These are phyloP conservation scores for Heteromormyrus szaboi DNA, from an alignment of 2,797 vertebrate genomes.

Conservation along the genomic window DNA sequence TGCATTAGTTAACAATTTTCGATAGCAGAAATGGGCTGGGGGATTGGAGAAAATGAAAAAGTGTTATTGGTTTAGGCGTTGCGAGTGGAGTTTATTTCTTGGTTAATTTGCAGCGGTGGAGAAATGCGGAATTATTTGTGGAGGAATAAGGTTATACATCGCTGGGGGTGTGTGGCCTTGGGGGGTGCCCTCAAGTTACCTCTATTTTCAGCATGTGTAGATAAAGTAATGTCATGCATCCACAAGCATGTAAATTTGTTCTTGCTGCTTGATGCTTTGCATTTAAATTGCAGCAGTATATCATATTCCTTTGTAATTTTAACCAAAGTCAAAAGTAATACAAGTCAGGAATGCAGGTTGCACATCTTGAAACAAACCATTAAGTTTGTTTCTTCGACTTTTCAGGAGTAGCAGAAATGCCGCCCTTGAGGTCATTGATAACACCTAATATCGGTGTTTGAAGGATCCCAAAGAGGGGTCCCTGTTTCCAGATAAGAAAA, in stretches of 20 bases:
- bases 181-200: not conserved
- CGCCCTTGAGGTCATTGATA: not conserved
- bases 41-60: conserved; percentile 17
- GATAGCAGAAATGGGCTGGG: not conserved
- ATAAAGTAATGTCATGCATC: conserved; percentile 30
- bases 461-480: not conserved
- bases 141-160: conserved; percentile 5
- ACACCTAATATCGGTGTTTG: not conserved
- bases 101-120: conserved; percentile 6
- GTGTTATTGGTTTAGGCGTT: conserved; percentile 8
- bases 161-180: not conserved
- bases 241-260: conserved; percentile 37
- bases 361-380: not conserved
- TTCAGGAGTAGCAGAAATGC: not conserved
- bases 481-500: not conserved
- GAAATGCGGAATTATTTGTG: conserved; percentile 6
- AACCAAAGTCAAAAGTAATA: conserved; percentile 17
- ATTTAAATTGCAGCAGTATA: conserved; percentile 49
- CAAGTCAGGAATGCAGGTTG: conserved; percentile 7
- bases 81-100: conserved; percentile 17
- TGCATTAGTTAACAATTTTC: not conserved
- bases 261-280: conserved; percentile 47
- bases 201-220: conserved; percentile 22
- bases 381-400: not conserved
- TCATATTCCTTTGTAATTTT: conserved; percentile 31